Base-by-base conservation (phyloP, 2,797 vertebrate genomes). In the Semotilus atromaculatus region DNA sequence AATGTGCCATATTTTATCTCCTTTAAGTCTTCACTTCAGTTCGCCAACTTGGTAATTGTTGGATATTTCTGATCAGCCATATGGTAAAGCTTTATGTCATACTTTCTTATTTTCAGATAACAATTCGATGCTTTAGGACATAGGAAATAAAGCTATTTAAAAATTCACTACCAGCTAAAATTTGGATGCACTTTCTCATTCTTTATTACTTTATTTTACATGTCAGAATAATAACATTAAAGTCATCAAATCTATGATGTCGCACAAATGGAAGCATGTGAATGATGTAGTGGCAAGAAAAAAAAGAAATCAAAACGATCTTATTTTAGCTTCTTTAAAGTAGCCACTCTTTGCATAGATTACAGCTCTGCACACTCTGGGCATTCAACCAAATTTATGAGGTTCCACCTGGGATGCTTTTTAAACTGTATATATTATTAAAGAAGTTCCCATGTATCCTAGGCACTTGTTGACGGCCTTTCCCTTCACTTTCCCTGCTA, bases 381-480 rank as follows among this genome's bases (percentile, higher is more conserved):
- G 62, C 72, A 84, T 67, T 77, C 73, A 70, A 45, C 23, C 51
- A 77, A 51, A 64, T 58, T 45, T 11, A 8, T 16, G n/a, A 82
- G 19, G 14, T 64, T 71, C 81, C 81, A 82, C 45, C 60, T 75
- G 60, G 58, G 72, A 58, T 77, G 82, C 19, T 70, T 78, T 80
- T 70, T 40, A 84, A 68, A 68, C 36, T 40, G 23, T 76, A 21
- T 80, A 68, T 80, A 80, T 80, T 80, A 70, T 84, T 60, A 38
- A 70, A 77, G 62, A 53, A 23, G 48, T 78, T 84, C 36, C 51
- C 34, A 70, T 78, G n/a, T 78, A 67, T 83, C 43, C 31, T 23
- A 62, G 34, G n/a, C 45, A 51, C 34, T 76, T 75, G 29, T 64
- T 66, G 31, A 43, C 14, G 53, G 34, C 14, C 38, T 26, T 18